A percentile compares a stretch with the other conserved stretches of the same genome.
Evolutionary conservation across 23 tunicate genomes (phyloP).

Genomic region (Trididemnum miniatum): DNA sequence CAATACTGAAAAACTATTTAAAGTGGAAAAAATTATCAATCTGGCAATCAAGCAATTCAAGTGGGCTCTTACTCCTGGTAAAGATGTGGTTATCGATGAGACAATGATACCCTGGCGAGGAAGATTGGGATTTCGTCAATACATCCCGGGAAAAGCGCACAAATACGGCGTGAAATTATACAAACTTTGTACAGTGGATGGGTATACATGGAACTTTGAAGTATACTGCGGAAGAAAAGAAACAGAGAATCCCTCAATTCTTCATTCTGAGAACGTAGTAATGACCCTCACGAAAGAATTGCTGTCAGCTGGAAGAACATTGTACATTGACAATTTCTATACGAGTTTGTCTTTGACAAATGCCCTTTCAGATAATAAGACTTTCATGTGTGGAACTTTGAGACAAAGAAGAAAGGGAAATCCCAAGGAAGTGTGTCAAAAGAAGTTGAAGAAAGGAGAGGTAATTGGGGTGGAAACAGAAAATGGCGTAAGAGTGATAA

Average conservation of each 20-base stretch:
- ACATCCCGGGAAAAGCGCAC: background rate
- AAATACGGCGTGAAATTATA: background rate
- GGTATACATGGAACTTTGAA: conserved; percentile 1
- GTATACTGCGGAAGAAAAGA: background rate
- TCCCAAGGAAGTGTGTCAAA: no score
- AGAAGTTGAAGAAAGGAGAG: no score
- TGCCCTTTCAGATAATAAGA: no score
- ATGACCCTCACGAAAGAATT: background rate
- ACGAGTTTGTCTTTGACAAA: no score
- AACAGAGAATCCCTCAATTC: background rate
- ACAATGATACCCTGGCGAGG: background rate
- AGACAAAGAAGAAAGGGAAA: no score
- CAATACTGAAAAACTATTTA: no score
- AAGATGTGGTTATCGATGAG: background rate
- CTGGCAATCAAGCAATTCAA: background rate
- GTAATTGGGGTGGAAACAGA: no score
- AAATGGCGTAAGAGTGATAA: no score
- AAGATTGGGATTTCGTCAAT: background rate
- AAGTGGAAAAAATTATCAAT: no score
- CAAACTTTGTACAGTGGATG: conserved; percentile 21
- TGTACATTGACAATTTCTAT: no score
- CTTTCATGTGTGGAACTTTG: no score
- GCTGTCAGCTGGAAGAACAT: no score
- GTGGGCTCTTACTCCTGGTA: background rate
- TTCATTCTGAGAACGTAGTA: background rate